Percentiles rank a stretch among this genome's conserved stretches.
Conservation (phyloP, 1,140 invertebrate species). For the Lamellibrachia luymesi region DNA sequence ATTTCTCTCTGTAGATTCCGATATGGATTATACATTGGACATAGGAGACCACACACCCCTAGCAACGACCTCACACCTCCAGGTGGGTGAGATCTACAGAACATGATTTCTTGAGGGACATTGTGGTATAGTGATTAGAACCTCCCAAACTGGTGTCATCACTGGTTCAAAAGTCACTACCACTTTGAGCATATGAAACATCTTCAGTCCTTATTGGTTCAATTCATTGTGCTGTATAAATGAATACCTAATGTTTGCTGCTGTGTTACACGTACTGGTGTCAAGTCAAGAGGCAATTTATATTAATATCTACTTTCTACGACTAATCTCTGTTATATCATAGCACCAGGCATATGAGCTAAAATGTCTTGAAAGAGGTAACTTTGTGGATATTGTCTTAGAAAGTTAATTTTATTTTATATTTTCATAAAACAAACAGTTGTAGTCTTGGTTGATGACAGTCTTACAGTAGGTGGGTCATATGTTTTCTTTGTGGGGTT, state of each 20-base stretch:
- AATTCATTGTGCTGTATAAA: too few relatives aligned
- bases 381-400: too few relatives aligned
- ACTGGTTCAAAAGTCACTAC: too few relatives aligned
- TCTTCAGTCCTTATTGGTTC: too few relatives aligned
- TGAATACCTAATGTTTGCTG: neutral
- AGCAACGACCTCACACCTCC: neutral
- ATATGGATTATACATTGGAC: neutral
- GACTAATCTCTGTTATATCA: too few relatives aligned
- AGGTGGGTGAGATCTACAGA: conserved; percentile 49
- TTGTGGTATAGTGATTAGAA: too few relatives aligned
- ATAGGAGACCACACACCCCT: neutral
- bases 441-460: neutral
- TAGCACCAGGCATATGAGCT: neutral
- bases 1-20: neutral
- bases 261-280: too few relatives aligned
- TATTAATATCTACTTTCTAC: too few relatives aligned
- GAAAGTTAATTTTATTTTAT: too few relatives aligned
- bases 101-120: neutral
- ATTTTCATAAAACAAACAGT: neutral
- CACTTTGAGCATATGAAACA: too few relatives aligned
- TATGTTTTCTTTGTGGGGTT: neutral
- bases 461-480: neutral
- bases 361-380: neutral
- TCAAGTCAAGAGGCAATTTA: too few relatives aligned
- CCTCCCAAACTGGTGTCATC: too few relatives aligned